Percentiles rank a stretch among this genome's conserved stretches.
Evolutionary conservation across 35 echinoderm and acorn worm species (phyloP).

Genomic region (Lytechinus pictus): DNA sequence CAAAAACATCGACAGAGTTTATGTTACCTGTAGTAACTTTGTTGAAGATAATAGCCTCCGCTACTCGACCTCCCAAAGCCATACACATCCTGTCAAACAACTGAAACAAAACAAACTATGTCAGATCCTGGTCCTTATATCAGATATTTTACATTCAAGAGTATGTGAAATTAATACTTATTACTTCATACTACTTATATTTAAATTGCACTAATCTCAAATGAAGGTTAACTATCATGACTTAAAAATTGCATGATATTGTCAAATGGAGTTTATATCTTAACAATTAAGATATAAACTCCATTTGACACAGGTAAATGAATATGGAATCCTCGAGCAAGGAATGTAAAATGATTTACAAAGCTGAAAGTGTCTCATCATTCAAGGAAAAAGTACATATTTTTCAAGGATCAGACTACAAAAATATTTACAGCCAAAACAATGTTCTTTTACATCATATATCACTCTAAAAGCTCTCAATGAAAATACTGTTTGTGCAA

Average conservation of each 20-base stretch:
- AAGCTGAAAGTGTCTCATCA: not conserved
- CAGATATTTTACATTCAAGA: not conserved
- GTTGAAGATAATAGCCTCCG: conserved; percentile 94
- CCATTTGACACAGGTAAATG: not conserved
- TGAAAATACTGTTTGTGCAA: too few species aligned
- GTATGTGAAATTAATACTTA: not conserved
- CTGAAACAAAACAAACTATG: conserved; percentile 49
- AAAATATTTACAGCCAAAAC: too few species aligned
- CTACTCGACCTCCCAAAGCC: conserved; percentile 92
- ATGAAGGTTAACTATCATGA: too few species aligned
- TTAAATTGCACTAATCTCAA: not conserved
- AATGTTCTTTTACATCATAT: too few species aligned
- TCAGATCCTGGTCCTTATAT: not conserved
- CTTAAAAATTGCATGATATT: not conserved
- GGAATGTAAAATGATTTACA: not conserved
- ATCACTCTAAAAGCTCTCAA: too few species aligned
- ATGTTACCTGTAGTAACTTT: conserved; percentile 91
- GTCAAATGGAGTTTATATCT: too few species aligned
- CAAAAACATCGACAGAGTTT: too few species aligned
- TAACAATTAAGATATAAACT: not conserved
- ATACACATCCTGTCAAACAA: conserved; percentile 98
- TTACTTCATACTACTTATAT: not conserved
- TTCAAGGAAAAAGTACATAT: too few species aligned
- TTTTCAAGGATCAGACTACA: too few species aligned
- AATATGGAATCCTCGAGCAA: not conserved